Base-by-base conservation (phyloP, 2,888 invertebrate species). In the Eurytoma adleriae region DNA sequence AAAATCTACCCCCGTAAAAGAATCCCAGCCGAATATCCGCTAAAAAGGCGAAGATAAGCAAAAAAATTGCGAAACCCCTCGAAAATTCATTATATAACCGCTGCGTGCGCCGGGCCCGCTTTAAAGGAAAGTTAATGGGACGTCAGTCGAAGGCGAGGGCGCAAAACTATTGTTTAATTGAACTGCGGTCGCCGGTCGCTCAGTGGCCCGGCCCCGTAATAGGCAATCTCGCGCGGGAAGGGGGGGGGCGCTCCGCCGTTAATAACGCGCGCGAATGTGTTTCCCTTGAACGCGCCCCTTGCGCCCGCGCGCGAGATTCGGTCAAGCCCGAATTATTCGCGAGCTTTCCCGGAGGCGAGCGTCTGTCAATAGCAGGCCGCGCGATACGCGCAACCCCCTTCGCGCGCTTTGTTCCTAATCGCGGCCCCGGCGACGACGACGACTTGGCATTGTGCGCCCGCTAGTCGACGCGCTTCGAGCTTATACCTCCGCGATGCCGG, bases 111-210 rank as follows among this genome's bases (percentile, higher is more conserved):
- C n/a, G 30, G 4, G 30, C 30, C 30, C 30, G 30, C 4, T 30
- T 30, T 30, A 40, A 57, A 40, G 30, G 56, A 72, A 68, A 67
- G 79, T 70, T 74, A 79, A 75, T 75, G 69, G 59, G 69, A 75
- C 70, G 79, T 79, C 74, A 74, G 74, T 74, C 74, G 70, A 75
- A 79, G 79, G 70, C 74, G 30, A 66, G 74, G 50, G 30, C n/a
- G 66, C 70, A 75, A 75, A 74, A 64, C 74, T 79, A 80, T 80
- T 75, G 71, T 76, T 71, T 80, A 80, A 80, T 80, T 76, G 76
- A 80, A 76, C 68, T 73, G 80, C 73, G 80, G 80, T 77, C 57
- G 52, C 59, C 12, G 40, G 40, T 18, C 54, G 52, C 68, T n/a
- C 61, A 52, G 57, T 24, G n/a, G 48, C 71, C 70, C n/a, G n/a